phyloP scores from a whole-genome alignment of 2,888 invertebrate genomes.

The Molanna angustata region DNA sequence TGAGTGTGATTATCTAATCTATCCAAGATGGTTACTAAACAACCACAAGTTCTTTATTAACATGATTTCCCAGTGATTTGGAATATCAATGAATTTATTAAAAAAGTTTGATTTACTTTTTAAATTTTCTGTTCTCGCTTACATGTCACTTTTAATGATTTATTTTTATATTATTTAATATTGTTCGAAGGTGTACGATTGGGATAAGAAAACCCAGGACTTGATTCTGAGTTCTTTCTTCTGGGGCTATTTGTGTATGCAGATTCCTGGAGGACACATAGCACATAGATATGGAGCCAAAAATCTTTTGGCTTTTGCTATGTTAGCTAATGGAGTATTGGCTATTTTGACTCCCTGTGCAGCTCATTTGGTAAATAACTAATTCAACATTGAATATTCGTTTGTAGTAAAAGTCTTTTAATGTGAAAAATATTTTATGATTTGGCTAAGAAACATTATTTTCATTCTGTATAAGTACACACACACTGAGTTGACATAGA shows the following conservation, averaged over 20 bases:
- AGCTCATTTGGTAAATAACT: slow-evolving; percentile 3
- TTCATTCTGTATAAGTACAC: too few relatives aligned
- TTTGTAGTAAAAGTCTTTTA: not conserved
- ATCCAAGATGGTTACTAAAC: too few relatives aligned
- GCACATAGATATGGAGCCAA: slow-evolving; percentile 64
- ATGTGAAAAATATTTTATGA: not conserved
- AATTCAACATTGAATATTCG: not conserved
- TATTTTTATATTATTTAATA: not conserved
- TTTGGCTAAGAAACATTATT: too few relatives aligned
- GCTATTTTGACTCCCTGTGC: slow-evolving; percentile 23
- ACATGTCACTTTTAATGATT: too few relatives aligned
- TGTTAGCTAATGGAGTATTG: slow-evolving; percentile 35
- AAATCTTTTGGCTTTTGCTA: slow-evolving; percentile 47
- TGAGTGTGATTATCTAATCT: too few relatives aligned
- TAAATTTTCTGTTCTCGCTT: too few relatives aligned
- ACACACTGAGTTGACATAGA: too few relatives aligned
- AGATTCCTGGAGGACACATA: slow-evolving; percentile 55
- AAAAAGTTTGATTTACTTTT: too few relatives aligned
- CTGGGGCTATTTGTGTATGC: slow-evolving; percentile 39
- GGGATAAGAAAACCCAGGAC: slow-evolving; percentile 35
- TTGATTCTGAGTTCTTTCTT: slow-evolving; percentile 44
- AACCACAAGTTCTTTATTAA: too few relatives aligned
- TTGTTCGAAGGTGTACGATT: slow-evolving; percentile 23
- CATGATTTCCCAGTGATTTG: too few relatives aligned
- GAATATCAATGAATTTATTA: too few relatives aligned